Percentiles rank a stretch among this genome's conserved stretches.
Conservation (phyloP, 2,888 invertebrate species). For the Chouioia cunea region DNA sequence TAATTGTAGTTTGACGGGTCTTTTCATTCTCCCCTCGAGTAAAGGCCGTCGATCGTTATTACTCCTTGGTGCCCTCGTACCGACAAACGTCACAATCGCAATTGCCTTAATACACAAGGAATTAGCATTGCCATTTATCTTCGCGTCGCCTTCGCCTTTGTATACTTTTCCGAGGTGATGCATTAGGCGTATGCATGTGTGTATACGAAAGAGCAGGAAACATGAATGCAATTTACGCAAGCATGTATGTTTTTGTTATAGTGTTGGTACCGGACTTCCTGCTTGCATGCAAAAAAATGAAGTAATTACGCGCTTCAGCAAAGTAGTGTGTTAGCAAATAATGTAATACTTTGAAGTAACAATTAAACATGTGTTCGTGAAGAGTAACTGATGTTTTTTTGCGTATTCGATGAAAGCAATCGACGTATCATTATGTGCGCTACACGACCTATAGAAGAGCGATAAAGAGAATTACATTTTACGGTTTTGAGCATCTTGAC, state of each 20-base stretch:
- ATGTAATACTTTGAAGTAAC: too few species aligned
- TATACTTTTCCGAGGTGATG: conserved; percentile 59
- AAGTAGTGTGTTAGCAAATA: too few species aligned
- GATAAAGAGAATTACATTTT: too few species aligned
- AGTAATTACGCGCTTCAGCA: too few species aligned
- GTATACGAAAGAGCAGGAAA: conserved; percentile 38
- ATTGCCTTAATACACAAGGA: conserved; percentile 64
- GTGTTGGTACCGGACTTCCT: conserved; percentile 12
- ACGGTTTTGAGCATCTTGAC: too few species aligned
- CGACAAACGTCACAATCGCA: conserved; percentile 49
- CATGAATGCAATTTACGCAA: conserved; percentile 55
- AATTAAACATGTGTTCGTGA: too few species aligned
- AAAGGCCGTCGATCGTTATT: conserved; percentile 29
- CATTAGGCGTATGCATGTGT: conserved; percentile 14
- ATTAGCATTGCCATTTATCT: conserved; percentile 65
- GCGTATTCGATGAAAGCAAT: too few species aligned
- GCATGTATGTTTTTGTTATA: conserved; percentile 34
- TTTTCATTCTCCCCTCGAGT: background rate
- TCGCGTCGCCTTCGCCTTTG: conserved; percentile 59
- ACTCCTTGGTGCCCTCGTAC: background rate
- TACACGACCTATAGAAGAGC: too few species aligned
- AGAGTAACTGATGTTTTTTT: too few species aligned
- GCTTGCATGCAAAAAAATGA: conserved; percentile 38
- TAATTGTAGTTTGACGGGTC: conserved; percentile 43
- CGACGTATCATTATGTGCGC: too few species aligned